These are phyloP conservation scores for Muschampia plurimacula DNA, from an alignment of 2,888 invertebrate species.

Conservation along the genomic window DNA sequence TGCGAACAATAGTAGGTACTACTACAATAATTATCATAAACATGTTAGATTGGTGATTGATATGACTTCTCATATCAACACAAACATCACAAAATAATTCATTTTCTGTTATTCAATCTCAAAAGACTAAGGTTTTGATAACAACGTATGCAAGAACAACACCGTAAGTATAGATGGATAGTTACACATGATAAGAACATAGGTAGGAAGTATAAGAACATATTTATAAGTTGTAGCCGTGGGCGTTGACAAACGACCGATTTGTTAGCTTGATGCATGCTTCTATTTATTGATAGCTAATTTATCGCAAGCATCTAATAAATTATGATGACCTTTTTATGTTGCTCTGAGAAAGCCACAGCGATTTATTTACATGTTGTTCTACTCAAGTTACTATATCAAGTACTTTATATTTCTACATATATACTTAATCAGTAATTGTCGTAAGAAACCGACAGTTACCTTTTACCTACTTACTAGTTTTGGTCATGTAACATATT, in stretches of 20 bases:
- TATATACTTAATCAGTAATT: not conserved
- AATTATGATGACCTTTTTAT: constrained; percentile 22
- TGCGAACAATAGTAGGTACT: too few species aligned
- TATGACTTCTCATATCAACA: too few species aligned
- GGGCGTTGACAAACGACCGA: constrained; percentile 19
- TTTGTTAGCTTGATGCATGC: constrained; percentile 20
- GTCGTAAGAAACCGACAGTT: not conserved
- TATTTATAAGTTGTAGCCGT: constrained; percentile 8
- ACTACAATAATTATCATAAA: too few species aligned
- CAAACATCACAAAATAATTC: not conserved
- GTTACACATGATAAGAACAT: not conserved
- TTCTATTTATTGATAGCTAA: constrained; percentile 24
- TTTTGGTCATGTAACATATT: constrained; percentile 24
- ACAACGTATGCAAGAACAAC: constrained; percentile 3
- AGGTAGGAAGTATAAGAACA: not conserved
- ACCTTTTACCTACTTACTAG: not conserved
- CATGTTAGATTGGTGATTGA: too few species aligned
- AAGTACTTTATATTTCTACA: too few species aligned
- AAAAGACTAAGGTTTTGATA: not conserved
- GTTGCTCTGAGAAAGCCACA: constrained; percentile 1
- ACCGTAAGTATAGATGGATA: not conserved
- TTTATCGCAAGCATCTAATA: constrained; percentile 25
- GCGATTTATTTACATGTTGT: not conserved
- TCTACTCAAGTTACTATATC: not conserved
- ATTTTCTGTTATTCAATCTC: not conserved